These are phyloP conservation scores for Telenomus remus DNA, from an alignment of 1,140 invertebrate genomes.

Conservation along the genomic window DNA sequence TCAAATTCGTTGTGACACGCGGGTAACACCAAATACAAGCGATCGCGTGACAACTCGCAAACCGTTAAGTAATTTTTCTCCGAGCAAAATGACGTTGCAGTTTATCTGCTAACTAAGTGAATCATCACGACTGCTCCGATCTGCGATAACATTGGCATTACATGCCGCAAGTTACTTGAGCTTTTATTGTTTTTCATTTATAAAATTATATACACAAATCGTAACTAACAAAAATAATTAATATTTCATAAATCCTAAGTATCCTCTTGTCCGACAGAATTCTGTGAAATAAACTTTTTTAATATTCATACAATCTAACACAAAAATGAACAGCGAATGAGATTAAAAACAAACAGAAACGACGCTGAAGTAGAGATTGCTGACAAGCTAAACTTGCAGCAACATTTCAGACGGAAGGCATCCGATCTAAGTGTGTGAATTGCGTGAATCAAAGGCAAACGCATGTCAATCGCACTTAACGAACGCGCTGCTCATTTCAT, in stretches of 20 bases:
- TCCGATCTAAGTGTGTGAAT: too few species aligned
- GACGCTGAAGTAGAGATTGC: too few species aligned
- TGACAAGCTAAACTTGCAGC: too few species aligned
- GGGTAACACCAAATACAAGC: conserved; percentile 10
- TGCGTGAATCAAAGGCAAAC: conserved; percentile 5
- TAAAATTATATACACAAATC: too few species aligned
- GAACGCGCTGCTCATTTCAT: conserved; percentile 29
- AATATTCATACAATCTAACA: too few species aligned
- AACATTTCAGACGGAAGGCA: too few species aligned
- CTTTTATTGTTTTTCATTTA: conserved; percentile 32
- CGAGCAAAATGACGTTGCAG: conserved; percentile 16
- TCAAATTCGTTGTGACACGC: conserved; percentile 17
- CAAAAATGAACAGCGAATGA: too few species aligned
- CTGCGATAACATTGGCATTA: conserved; percentile 25
- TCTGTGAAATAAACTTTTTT: too few species aligned
- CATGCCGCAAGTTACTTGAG: conserved; percentile 15
- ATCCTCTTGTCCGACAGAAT: too few species aligned
- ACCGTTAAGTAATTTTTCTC: conserved; percentile 24
- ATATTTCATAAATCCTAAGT: too few species aligned
- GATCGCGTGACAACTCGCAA: conserved; percentile 9
- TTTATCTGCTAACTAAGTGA: conserved; percentile 37
- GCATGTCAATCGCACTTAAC: conserved; percentile 17
- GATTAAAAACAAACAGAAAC: too few species aligned
- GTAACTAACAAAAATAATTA: too few species aligned
- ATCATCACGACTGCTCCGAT: conserved; percentile 26